Evolutionary conservation across 2,888 invertebrate genomes (phyloP).

Genomic region (Phyllotreta cruciferae): DNA sequence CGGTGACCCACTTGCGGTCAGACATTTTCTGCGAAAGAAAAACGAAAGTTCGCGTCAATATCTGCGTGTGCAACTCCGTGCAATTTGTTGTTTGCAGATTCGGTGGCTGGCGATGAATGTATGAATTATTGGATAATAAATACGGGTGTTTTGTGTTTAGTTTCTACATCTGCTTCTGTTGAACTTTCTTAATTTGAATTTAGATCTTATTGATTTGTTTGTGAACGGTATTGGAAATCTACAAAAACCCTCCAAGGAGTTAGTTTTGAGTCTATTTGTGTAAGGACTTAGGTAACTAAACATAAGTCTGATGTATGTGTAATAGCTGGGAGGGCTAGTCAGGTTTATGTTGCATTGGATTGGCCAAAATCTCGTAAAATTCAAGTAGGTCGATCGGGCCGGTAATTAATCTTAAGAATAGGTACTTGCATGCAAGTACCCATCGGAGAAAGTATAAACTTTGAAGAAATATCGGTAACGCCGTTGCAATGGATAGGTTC

Average conservation of each 20-base stretch:
- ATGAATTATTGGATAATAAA: too few species aligned
- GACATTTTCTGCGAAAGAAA: slow-evolving; percentile 25
- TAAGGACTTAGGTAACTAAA: too few species aligned
- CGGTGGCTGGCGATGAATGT: too few species aligned
- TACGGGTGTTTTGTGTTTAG: too few species aligned
- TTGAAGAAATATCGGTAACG: slow-evolving; percentile 8
- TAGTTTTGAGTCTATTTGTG: too few species aligned
- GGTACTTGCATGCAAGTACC: not conserved
- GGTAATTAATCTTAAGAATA: slow-evolving; percentile 12
- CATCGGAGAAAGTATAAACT: slow-evolving; percentile 21
- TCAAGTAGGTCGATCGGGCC: slow-evolving; percentile 24
- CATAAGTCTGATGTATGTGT: not conserved
- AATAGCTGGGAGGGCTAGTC: not conserved
- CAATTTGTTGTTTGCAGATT: too few species aligned
- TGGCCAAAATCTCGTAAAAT: not conserved
- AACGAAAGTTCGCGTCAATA: not conserved
- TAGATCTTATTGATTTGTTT: too few species aligned
- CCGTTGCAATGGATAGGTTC: not conserved
- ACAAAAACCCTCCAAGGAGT: too few species aligned
- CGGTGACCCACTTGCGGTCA: slow-evolving; percentile 63
- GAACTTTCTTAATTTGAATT: too few species aligned
- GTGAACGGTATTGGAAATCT: too few species aligned
- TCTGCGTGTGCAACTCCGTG: too few species aligned
- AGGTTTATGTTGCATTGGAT: not conserved
- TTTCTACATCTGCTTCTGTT: too few species aligned